Conservation (phyloP, 2,888 invertebrate genomes). For the Euzophera pinguis region DNA sequence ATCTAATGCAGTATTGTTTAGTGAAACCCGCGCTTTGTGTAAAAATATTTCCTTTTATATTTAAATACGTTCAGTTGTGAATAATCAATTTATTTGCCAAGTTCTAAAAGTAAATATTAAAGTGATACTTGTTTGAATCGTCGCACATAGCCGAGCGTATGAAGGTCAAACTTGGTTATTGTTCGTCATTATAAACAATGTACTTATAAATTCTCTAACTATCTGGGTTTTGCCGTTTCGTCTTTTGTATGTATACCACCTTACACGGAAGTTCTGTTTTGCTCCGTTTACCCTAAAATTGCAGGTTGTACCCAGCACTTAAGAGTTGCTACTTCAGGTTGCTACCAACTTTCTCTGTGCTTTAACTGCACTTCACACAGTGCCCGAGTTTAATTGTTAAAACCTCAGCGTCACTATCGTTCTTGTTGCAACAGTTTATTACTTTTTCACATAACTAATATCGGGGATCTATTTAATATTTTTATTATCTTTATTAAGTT, state of each 20-base stretch:
- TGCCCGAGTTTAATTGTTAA: constrained; percentile 31
- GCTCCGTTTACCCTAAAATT: constrained; percentile 59
- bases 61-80: constrained; percentile 5
- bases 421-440: constrained; percentile 12
- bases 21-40: constrained; percentile 24
- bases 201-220: constrained; percentile 8
- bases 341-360: constrained; percentile 51
- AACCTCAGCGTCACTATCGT: constrained; percentile 19
- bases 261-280: constrained; percentile 44
- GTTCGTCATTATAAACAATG: constrained; percentile 32
- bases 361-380: constrained; percentile 29
- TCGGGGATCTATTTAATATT: constrained; percentile 18
- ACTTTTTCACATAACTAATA: constrained; percentile 25
- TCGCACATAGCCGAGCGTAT: constrained; percentile 36
- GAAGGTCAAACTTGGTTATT: constrained; percentile 61
- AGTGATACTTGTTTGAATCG: constrained; percentile 42
- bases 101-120: constrained; percentile 25
- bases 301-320: constrained; percentile 45
- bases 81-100: constrained; percentile 11
- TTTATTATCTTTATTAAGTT: constrained; percentile 30
- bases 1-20: constrained; percentile 15
- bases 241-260: constrained; percentile 14
- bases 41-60: constrained; percentile 10
- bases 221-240: not conserved
- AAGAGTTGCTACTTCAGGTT: constrained; percentile 36